Base-by-base conservation (phyloP, 1,140 invertebrate species). In the Vanessa atalanta region DNA sequence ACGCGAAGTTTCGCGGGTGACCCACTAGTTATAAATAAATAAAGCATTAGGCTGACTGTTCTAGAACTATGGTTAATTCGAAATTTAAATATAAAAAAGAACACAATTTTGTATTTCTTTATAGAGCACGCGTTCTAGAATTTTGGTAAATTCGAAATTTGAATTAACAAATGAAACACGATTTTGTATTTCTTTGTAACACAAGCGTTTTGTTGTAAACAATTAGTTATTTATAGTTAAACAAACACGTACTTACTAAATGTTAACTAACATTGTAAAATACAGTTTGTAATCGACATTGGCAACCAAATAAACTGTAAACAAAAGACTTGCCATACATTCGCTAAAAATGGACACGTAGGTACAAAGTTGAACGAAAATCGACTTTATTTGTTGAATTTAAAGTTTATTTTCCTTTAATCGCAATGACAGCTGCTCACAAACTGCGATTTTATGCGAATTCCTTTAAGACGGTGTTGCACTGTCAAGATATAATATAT, bases 351-450 rank as follows among this genome's bases (percentile, higher is more conserved):
- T 47, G 53, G 37, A 69, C 13, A 50, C 13, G 1, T 15, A 23
- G 14, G 9, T 48, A 57, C 9, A 15, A n/a, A 2, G n/a, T 61
- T 37, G 63, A 15, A 47, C 47, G 0, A 69, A 69, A 63, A 63
- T 13, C 2, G 48, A 48, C 60, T 63, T 50, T 63, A 69, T n/a
- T 43, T 0, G 9, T 23, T 0, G 2, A 0, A 0, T 20, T 9
- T 69, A 69, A 60, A 16, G 43, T n/a, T 16, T 0, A 70, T 37
- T 70, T 70, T 70, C 13, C 5, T 23, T 48, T 63, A 23, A n/a
- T 23, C 13, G 12, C 7, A 31, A 37, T 14, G 53, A 69, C 66
- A 69, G 66, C 37, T 68, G 66, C 0, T 57, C 13, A 43, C 37
- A 61, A 31, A 61, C 31, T 43, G 26, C 8, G 26, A 37, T 14